A percentile compares a stretch with the other conserved stretches of the same genome.
Evolutionary conservation across 1,140 invertebrate species (phyloP).

Genomic region (Zaprionus capensis): DNA sequence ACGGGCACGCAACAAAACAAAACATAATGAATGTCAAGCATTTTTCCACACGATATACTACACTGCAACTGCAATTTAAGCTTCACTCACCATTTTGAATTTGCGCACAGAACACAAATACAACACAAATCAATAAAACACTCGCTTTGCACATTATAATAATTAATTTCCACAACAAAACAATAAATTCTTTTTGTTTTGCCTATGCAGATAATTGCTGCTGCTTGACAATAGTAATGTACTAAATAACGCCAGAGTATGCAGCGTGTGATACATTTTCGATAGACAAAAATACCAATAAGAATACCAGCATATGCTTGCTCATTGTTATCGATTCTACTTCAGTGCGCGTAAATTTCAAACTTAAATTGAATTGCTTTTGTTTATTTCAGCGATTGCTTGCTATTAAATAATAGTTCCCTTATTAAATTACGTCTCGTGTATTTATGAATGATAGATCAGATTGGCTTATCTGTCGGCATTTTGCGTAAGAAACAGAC

Average conservation of each 20-base stretch:
- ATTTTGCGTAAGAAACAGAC: neutral
- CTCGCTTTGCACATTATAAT: constrained; percentile 29
- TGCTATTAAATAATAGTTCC: neutral
- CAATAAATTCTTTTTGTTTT: constrained; percentile 13
- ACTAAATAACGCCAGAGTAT: constrained; percentile 10
- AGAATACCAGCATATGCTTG: neutral
- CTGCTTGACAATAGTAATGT: constrained; percentile 6
- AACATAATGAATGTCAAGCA: constrained; percentile 15
- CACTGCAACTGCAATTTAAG: neutral
- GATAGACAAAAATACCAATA: constrained; percentile 9
- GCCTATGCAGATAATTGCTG: constrained; percentile 16
- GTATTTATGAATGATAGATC: neutral
- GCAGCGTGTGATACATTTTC: neutral
- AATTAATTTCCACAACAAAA: constrained; percentile 13
- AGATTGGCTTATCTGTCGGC: neutral
- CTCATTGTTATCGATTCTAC: neutral
- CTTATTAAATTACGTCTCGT: neutral
- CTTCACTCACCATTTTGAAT: constrained; percentile 21
- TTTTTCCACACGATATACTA: neutral
- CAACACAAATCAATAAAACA: constrained; percentile 20
- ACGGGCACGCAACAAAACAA: constrained; percentile 24
- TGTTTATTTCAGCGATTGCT: neutral
- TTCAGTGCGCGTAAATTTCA: neutral
- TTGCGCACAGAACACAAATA: constrained; percentile 25
- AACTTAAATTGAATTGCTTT: neutral